Evolutionary conservation across 2,113 vertebrate genomes (phyloP), one percentile per base, ranked within the genome.

Genomic region (Gymnorhina tibicen): DNA sequence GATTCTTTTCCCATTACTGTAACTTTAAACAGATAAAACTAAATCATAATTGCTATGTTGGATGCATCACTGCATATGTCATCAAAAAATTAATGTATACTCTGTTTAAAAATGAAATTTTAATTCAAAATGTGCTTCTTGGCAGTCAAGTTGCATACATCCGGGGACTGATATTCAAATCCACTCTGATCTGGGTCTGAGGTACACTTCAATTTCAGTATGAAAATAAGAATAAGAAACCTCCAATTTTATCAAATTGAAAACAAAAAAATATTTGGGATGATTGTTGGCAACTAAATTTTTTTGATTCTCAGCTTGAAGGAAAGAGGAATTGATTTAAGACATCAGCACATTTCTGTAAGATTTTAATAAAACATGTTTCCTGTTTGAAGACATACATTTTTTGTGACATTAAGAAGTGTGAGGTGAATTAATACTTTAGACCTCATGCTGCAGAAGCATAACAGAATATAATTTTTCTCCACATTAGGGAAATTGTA

Each of bases 91-190:
- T 50, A 49, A 78, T 16, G 9, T 24, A 72, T 60, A 59, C 1
- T 16, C 21, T 44, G 5, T 68, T 96, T 39, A 73, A 80, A 86
- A 81, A 77, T 35, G n/a, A 49, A 84, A 49, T 15, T 74, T 66
- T 88, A 11, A 44, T 76, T 73, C 33, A 70, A 70, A 26, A 64
- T 68, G 49, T 22, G 2, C 5, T 64, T 85, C 33, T 64, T 60
- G 58, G 17, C 77, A 89, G 49, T 77, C 22, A 62, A 80, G 4
- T 35, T 73, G 24, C 9, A 13, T 41, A 35, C 7, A 37, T 59
- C 13, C 22, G 2, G 41, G 27, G 3, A 13, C 7, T 1, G 3
- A 4, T 50, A 85, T 22, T 1, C 1, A 46, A 73, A 64, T 27
- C 0, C 2, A n/a, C 16, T 32, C 21, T 74, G 37, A 59, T 67